Percentiles rank a stretch among this genome's conserved stretches.
Conservation (phyloP, 2,888 invertebrate genomes). For the Cyrtodaria siliqua region DNA sequence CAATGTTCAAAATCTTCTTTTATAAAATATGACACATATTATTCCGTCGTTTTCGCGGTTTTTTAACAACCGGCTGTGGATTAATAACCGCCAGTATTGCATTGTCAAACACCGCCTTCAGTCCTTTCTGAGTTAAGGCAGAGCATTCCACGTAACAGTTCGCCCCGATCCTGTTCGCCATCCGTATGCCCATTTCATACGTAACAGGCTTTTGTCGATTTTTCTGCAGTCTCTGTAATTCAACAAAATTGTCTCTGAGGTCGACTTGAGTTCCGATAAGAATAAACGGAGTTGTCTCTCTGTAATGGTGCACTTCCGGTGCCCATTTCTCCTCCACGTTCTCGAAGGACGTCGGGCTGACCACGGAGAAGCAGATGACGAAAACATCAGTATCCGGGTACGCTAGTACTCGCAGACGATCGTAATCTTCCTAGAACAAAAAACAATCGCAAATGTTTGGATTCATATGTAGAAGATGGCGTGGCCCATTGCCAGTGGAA, state of each 20-base stretch:
- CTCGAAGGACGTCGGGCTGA: slow-evolving; percentile 75
- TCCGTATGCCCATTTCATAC: slow-evolving; percentile 62
- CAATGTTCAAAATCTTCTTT: neutral
- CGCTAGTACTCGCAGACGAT: slow-evolving; percentile 78
- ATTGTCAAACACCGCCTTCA: slow-evolving; percentile 74
- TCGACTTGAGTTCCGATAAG: slow-evolving; percentile 81
- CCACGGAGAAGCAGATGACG: slow-evolving; percentile 79
- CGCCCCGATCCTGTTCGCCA: slow-evolving; percentile 67
- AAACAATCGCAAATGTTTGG: no score
- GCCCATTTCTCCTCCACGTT: slow-evolving; percentile 79
- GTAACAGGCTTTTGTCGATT: slow-evolving; percentile 62
- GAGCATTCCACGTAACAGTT: slow-evolving; percentile 71
- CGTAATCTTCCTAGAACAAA: slow-evolving; percentile 78
- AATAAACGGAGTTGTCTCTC: slow-evolving; percentile 77
- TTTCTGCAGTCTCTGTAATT: slow-evolving; percentile 60
- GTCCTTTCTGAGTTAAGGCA: slow-evolving; percentile 64
- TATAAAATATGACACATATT: slow-evolving; percentile 44
- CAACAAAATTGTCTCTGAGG: slow-evolving; percentile 69
- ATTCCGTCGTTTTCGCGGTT: slow-evolving; percentile 30
- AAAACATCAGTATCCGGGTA: slow-evolving; percentile 81
- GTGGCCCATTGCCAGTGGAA: no score
- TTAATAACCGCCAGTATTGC: slow-evolving; percentile 70
- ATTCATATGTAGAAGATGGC: no score
- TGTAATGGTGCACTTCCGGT: slow-evolving; percentile 78
- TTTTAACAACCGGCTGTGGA: slow-evolving; percentile 59